These are phyloP conservation scores for Acleris sparsana DNA, from an alignment of 2,888 invertebrate genomes.

Conservation along the genomic window DNA sequence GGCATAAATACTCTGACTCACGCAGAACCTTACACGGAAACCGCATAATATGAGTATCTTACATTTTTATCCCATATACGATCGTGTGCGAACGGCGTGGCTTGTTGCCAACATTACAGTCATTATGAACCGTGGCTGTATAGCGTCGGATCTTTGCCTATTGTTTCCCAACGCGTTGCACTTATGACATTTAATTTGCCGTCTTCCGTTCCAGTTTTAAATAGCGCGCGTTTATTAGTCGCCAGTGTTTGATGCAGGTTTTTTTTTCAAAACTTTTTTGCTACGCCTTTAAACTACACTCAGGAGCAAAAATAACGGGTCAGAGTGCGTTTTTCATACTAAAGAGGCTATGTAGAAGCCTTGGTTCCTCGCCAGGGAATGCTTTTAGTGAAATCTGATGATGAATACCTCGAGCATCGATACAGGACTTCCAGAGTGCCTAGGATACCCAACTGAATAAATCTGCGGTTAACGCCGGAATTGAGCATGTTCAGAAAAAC, in stretches of 20 bases:
- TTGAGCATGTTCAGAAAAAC: no score
- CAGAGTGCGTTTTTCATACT: no score
- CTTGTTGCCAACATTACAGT: constrained; percentile 54
- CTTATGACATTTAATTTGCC: constrained; percentile 1
- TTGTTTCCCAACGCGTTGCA: constrained; percentile 51
- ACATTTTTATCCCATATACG: constrained; percentile 70
- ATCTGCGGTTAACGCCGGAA: no score
- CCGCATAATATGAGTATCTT: constrained; percentile 48
- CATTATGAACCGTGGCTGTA: constrained; percentile 17
- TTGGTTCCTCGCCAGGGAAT: no score
- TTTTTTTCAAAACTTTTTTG: background rate
- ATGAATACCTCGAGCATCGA: no score
- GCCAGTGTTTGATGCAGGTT: background rate
- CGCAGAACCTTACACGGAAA: constrained; percentile 56
- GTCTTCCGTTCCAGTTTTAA: background rate
- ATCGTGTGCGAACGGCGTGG: constrained; percentile 60
- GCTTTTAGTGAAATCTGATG: no score
- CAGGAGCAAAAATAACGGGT: no score
- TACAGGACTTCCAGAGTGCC: no score
- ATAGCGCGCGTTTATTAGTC: background rate
- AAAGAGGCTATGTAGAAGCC: no score
- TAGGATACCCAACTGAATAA: no score
- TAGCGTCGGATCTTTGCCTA: constrained; percentile 45
- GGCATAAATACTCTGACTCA: constrained; percentile 49
- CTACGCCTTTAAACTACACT: no score